Percentiles rank a stretch among this genome's conserved stretches.
Conservation (phyloP, 2,888 invertebrate species). For the Cryptocephalus primarius region DNA sequence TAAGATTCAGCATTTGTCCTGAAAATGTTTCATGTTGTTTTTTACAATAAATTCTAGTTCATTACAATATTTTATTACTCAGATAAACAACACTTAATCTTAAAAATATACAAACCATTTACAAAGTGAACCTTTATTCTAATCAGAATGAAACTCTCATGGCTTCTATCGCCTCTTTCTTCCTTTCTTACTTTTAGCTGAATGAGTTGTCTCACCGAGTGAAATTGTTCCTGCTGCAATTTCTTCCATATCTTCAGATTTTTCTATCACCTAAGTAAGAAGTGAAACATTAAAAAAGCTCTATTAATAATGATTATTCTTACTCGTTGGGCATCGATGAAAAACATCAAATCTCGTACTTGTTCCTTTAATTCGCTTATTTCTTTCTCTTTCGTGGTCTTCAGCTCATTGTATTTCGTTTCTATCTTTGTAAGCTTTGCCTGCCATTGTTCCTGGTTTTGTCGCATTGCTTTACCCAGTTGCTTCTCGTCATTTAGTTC, state of each 20-base stretch:
- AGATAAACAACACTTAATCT: too few species aligned
- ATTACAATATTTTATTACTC: too few species aligned
- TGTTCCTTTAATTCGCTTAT: conserved; percentile 83
- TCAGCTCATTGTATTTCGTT: conserved; percentile 36
- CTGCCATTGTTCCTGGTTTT: conserved; percentile 67
- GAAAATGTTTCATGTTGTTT: too few species aligned
- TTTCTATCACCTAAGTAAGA: conserved; percentile 35
- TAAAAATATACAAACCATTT: too few species aligned
- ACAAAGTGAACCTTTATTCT: too few species aligned
- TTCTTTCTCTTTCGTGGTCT: conserved; percentile 47
- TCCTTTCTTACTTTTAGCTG: conserved; percentile 18
- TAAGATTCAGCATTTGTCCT: too few species aligned
- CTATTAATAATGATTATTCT: conserved; percentile 2
- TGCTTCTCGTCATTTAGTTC: conserved; percentile 79
- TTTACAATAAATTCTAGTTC: too few species aligned
- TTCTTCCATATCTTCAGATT: conserved; percentile 45
- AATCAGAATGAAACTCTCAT: too few species aligned
- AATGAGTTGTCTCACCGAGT: conserved; percentile 37
- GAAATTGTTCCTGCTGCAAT: conserved; percentile 52
- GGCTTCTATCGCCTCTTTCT: conserved; percentile 14
- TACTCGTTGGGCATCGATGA: conserved; percentile 70
- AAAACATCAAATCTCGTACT: conserved; percentile 93
- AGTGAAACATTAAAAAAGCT: not conserved
- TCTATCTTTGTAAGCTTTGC: conserved; percentile 47
- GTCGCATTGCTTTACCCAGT: conserved; percentile 64